A percentile compares a stretch with the other conserved stretches of the same genome.
These are phyloP conservation scores for Liasis olivaceus DNA, from an alignment of 2,797 vertebrate species.

Conservation along the genomic window DNA sequence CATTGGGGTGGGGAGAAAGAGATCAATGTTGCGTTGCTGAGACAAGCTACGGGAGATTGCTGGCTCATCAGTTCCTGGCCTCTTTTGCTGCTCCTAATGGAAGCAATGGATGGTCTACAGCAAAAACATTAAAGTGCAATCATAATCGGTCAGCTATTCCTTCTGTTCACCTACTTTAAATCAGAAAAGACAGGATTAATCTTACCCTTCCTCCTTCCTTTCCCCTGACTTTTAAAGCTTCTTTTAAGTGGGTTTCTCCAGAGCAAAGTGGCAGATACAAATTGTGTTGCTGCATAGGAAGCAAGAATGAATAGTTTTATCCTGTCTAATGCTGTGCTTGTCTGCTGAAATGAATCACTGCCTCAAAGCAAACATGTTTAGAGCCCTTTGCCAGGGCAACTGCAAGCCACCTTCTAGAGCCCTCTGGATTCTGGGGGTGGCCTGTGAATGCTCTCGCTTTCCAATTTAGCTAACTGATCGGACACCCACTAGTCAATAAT, in stretches of 20 bases:
- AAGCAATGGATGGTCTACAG: slow-evolving; percentile 38
- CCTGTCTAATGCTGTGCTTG: slow-evolving; percentile 22
- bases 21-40: slow-evolving; percentile 59
- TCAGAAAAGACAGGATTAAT: slow-evolving; percentile 46
- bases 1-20: background rate
- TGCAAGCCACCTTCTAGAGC: background rate
- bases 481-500: background rate
- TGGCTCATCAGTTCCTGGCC: slow-evolving; percentile 55
- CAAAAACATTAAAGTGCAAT: slow-evolving; percentile 40
- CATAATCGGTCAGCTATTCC: slow-evolving; percentile 39
- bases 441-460: background rate
- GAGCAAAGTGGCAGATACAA: slow-evolving; percentile 21
- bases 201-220: background rate
- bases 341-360: slow-evolving; percentile 29
- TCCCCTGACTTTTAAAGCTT: slow-evolving; percentile 11
- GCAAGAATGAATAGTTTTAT: slow-evolving; percentile 40
- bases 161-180: slow-evolving; percentile 53
- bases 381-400: accelerated
- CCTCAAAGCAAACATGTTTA: background rate
- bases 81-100: slow-evolving; percentile 38
- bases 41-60: slow-evolving; percentile 55
- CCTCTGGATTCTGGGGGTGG: background rate
- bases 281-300: slow-evolving; percentile 11
- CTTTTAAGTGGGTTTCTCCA: slow-evolving; percentile 31
- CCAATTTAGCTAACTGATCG: background rate